These are phyloP conservation scores for Ceyx margarethae DNA, from an alignment of 2,113 vertebrate genomes.

Conservation along the genomic window DNA sequence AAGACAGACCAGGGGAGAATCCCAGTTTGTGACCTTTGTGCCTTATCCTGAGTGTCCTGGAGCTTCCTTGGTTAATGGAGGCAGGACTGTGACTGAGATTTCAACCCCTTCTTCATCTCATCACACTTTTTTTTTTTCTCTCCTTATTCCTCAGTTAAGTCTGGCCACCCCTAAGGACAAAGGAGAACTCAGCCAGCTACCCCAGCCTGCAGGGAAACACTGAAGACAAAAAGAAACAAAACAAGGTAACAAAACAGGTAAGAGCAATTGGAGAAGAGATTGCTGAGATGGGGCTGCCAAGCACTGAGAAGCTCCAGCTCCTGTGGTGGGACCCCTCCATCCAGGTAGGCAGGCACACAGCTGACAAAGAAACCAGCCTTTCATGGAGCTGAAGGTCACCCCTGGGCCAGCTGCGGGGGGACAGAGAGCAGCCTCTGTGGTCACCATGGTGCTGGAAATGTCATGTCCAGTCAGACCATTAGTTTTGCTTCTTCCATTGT, in stretches of 20 bases:
- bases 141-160: background rate
- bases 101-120: background rate
- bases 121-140: background rate
- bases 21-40: background rate
- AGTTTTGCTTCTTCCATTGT: background rate
- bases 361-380: background rate
- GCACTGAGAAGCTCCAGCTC: background rate
- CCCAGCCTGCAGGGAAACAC: background rate
- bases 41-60: background rate
- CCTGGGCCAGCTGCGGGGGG: background rate
- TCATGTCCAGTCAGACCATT: background rate
- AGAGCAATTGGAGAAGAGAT: background rate
- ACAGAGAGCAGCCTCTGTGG: background rate
- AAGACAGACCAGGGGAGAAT: background rate
- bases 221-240: background rate
- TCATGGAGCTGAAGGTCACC: slow-evolving; percentile 8
- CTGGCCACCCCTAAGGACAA: background rate
- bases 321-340: background rate
- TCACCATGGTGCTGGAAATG: slow-evolving; percentile 15
- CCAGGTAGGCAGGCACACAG: background rate
- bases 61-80: background rate
- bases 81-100: background rate
- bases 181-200: background rate
- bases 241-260: background rate
- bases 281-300: background rate